Percentiles rank a stretch among this genome's conserved stretches.
Conservation (phyloP, 2,888 invertebrate genomes). For the Dynastes maya region DNA sequence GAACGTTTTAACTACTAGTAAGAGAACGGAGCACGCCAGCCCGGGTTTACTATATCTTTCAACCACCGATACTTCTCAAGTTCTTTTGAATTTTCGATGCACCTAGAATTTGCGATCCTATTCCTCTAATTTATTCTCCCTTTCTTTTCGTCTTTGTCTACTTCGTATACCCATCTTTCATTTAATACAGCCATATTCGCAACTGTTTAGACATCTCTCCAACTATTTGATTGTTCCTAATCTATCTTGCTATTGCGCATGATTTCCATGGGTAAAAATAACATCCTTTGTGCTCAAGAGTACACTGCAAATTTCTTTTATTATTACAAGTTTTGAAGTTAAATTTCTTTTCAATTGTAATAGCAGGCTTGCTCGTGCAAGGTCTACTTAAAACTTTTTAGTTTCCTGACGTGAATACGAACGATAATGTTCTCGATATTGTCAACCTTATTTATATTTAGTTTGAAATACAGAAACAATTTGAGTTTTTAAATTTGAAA, state of each 20-base stretch:
- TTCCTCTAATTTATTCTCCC: slow-evolving; percentile 35
- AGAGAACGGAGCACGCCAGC: slow-evolving; percentile 32
- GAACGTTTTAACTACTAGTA: slow-evolving; percentile 43
- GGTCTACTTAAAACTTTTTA: not conserved
- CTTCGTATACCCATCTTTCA: not conserved
- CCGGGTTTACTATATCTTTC: slow-evolving; percentile 24
- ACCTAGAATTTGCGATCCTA: slow-evolving; percentile 43
- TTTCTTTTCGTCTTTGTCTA: not conserved
- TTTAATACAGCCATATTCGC: slow-evolving; percentile 10
- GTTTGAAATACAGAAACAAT: too few species aligned
- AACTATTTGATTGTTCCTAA: not conserved
- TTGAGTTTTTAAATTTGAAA: too few species aligned
- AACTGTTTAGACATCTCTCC: slow-evolving; percentile 4
- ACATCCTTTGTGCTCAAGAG: too few species aligned
- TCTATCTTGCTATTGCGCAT: too few species aligned
- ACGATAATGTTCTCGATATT: too few species aligned
- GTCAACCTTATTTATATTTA: too few species aligned
- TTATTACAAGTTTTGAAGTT: too few species aligned
- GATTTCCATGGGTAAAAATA: too few species aligned
- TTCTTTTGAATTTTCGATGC: slow-evolving; percentile 45
- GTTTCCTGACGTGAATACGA: too few species aligned
- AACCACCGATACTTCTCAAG: slow-evolving; percentile 39
- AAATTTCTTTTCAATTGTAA: too few species aligned
- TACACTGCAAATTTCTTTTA: too few species aligned
- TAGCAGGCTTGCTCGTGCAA: too few species aligned